Base-by-base conservation (phyloP, 35 echinoderm and acorn worm species). In the Eucidaris tribuloides region DNA sequence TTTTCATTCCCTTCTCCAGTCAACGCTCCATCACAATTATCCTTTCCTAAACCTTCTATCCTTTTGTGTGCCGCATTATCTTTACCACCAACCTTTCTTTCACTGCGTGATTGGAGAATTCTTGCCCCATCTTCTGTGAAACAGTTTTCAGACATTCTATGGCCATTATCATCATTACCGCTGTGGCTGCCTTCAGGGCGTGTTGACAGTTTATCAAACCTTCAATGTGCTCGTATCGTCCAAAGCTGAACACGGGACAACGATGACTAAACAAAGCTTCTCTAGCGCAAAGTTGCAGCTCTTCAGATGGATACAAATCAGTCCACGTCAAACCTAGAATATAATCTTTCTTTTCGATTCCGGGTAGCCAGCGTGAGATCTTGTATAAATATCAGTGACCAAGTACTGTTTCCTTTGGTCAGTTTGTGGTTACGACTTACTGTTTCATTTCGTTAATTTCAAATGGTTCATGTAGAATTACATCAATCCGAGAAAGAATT, bases 271-370 rank as follows among this genome's bases (percentile, higher is more conserved):
- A 82, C 4, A 82, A 88, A 0, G 94, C 90, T 61, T 97, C 94
- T 49, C 94, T 90, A 19, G 93, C 54, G 15, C 89, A 90, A 93
- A 97, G 93, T 39, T 97, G 92, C 65, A 97, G 34, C 2, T 97
- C 90, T 30, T 97, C 86, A 2, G 29, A 82, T 1, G 94, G 94
- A 30, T 97, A 97, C 20, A 97, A 83, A 29, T 97, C 94, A n/a
- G 94, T 97, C 94, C 94, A 97, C 0, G 94, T 92, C 1, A 93
- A 46, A 1, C 84, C 94, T 2, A 97, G 63, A 22, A 97, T 85
- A 57, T 85, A 93, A 50, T 89, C 82, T 22, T 58, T 79, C 24
- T 55, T 78, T 11, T 61, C 54, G 19, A 79, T 55, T 2, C 60
- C 44, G 6, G 77, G 82, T n/a, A n/a, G 7, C 56, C 41, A 79